Evolutionary conservation across 2,888 invertebrate species (phyloP).

Genomic region (Pycnomerus fuliginosus): DNA sequence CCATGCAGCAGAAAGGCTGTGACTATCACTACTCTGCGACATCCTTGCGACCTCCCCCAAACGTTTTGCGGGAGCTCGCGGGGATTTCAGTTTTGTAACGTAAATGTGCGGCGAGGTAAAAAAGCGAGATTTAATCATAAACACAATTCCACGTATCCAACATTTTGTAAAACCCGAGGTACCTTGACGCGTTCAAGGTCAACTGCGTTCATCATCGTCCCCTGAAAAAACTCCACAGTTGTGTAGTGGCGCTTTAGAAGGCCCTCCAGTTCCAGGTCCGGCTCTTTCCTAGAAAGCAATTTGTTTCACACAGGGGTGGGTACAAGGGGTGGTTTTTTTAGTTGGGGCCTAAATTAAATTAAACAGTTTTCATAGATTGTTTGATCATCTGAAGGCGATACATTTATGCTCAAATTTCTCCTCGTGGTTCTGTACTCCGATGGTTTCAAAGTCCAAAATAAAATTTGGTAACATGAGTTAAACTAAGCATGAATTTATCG

Average conservation of each 20-base stretch:
- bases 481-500: too few relatives aligned
- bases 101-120: constrained; percentile 32
- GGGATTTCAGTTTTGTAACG: constrained; percentile 11
- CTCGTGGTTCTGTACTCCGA: too few relatives aligned
- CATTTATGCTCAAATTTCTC: too few relatives aligned
- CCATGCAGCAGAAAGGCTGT: constrained; percentile 44
- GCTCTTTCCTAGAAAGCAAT: constrained; percentile 88
- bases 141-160: too few relatives aligned
- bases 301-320: too few relatives aligned
- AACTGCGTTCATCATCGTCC: constrained; percentile 99
- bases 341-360: too few relatives aligned
- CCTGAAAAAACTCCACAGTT: constrained; percentile 99
- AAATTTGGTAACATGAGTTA: too few relatives aligned
- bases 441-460: too few relatives aligned
- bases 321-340: too few relatives aligned
- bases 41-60: constrained; percentile 12
- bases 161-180: constrained; percentile 50
- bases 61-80: not conserved
- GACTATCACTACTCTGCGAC: constrained; percentile 39
- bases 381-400: too few relatives aligned
- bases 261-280: constrained; percentile 99
- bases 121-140: constrained; percentile 31
- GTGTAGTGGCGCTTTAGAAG: constrained; percentile 99
- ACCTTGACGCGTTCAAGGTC: constrained; percentile 99
- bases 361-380: too few relatives aligned